These are phyloP conservation scores for Eulemur coronatus DNA, from an alignment of 2,797 vertebrate genomes.

Conservation along the genomic window DNA sequence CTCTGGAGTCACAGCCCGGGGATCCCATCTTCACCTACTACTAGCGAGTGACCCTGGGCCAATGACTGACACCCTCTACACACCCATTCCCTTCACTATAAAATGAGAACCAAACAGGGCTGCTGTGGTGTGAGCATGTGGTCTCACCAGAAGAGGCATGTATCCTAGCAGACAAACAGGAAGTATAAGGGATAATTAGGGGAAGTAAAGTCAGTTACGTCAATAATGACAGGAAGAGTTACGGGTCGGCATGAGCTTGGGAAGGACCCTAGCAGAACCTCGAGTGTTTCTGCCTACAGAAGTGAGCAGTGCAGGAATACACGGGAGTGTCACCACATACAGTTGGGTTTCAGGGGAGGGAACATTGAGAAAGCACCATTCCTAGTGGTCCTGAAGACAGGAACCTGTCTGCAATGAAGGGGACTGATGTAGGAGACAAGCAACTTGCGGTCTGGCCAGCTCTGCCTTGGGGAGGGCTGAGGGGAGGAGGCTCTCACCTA, in stretches of 20 bases:
- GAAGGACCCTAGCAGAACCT: rapidly evolving
- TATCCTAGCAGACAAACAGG: rapidly evolving
- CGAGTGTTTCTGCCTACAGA: rapidly evolving
- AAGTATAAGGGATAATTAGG: no score
- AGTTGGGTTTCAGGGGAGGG: not conserved
- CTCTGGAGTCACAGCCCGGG: not conserved
- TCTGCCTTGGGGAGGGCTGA: not conserved
- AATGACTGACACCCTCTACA: not conserved
- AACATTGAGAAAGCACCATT: not conserved
- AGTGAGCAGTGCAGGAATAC: not conserved
- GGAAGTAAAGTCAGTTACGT: no score
- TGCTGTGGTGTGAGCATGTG: no score
- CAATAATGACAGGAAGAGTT: not conserved
- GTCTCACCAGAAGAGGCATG: no score
- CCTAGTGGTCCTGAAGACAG: not conserved
- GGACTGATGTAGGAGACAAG: not conserved
- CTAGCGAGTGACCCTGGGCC: not conserved
- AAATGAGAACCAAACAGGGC: not conserved
- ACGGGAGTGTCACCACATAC: not conserved
- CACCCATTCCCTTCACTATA: not conserved
- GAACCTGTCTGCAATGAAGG: not conserved
- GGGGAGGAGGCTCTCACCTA: not conserved
- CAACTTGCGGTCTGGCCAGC: not conserved
- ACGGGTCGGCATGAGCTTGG: rapidly evolving
- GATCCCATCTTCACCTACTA: no score